These are phyloP conservation scores for Lonchura striata DNA, from an alignment of 2,113 vertebrate genomes.

Conservation along the genomic window DNA sequence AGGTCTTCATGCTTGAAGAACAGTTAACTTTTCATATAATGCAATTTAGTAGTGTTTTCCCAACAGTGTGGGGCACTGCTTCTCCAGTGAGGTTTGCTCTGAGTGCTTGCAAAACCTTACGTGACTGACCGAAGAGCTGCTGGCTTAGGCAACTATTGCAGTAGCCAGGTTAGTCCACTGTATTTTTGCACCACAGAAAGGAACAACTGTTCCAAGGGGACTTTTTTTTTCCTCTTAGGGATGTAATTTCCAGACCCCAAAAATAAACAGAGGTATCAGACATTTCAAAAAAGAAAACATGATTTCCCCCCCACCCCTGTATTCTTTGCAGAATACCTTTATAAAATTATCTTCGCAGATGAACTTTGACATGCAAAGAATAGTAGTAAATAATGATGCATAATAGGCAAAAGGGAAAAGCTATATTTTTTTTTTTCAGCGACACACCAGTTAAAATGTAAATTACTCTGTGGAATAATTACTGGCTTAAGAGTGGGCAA, in stretches of 20 bases:
- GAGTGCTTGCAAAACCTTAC: not conserved
- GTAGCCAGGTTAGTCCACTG: not conserved
- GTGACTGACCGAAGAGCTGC: not conserved
- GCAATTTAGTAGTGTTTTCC: constrained; percentile 7
- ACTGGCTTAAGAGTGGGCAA: not conserved
- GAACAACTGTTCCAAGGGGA: not conserved
- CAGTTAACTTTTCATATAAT: not conserved
- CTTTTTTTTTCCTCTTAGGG: not conserved
- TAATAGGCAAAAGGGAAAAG: not conserved
- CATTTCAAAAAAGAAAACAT: not conserved
- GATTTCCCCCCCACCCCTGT: not conserved
- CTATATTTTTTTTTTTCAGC: not conserved
- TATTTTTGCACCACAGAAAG: not conserved
- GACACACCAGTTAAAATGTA: not conserved
- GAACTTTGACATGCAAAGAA: not conserved
- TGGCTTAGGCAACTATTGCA: not conserved
- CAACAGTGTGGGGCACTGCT: constrained; percentile 19
- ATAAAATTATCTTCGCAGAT: not conserved
- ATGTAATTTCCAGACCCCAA: not conserved
- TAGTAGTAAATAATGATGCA: not conserved
- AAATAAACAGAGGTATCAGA: not conserved
- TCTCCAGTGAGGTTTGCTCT: not conserved
- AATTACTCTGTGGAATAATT: not conserved
- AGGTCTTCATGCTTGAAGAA: not conserved
- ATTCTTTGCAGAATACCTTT: not conserved